These are phyloP conservation scores for Drosophila nigricruria DNA, from an alignment of 2,888 invertebrate genomes.

Conservation along the genomic window DNA sequence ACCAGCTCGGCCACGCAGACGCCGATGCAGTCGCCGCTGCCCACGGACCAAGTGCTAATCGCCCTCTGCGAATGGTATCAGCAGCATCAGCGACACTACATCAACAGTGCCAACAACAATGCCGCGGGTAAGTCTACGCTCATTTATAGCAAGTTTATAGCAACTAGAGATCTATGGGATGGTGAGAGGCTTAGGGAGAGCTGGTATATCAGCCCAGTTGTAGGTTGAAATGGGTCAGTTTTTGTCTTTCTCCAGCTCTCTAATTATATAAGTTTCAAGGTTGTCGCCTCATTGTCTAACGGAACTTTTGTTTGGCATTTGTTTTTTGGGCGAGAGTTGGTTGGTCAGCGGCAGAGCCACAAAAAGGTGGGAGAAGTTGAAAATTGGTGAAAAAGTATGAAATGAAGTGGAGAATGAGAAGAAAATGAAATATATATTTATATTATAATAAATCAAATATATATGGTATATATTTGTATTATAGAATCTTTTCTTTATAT, in stretches of 20 bases:
- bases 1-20: slow-evolving; percentile 83
- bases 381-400: background rate
- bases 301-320: background rate
- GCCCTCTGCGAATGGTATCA: slow-evolving; percentile 84
- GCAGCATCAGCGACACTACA: slow-evolving; percentile 68
- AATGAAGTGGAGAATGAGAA: no score
- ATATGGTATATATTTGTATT: no score
- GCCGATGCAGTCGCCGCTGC: slow-evolving; percentile 80
- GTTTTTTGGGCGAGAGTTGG: no score
- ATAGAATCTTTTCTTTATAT: no score
- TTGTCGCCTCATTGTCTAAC: slow-evolving; percentile 33
- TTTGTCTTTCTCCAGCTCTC: slow-evolving; percentile 35
- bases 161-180: background rate
- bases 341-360: background rate
- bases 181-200: no score
- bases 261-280: slow-evolving; percentile 49
- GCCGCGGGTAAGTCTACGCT: slow-evolving; percentile 74
- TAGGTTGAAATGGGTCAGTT: slow-evolving; percentile 54
- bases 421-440: no score
- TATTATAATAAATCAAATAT: no score
- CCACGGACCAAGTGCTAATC: slow-evolving; percentile 83
- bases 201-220: background rate
- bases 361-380: background rate
- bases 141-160: no score
- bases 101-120: slow-evolving; percentile 55